Evolutionary conservation across 2,797 vertebrate genomes (phyloP).

Genomic region (Tachyglossus aculeatus): DNA sequence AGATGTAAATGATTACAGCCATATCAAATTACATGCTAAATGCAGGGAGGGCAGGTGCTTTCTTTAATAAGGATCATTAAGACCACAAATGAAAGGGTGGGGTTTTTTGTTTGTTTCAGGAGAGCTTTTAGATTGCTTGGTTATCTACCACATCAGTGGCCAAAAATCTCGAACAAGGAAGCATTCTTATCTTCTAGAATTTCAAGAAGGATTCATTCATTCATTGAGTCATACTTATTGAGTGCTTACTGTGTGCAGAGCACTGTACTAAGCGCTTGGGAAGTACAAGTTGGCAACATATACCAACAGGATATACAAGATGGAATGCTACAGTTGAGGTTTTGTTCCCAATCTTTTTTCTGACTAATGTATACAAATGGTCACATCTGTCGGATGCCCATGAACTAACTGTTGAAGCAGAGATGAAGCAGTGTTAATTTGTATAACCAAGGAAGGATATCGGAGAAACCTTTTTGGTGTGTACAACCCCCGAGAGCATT

Average conservation of each 20-base stretch:
- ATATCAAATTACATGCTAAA: no score
- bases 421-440: not conserved
- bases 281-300: no score
- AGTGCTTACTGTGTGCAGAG: no score
- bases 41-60: no score
- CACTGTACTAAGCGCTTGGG: no score
- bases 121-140: not conserved
- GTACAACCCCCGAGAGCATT: not conserved
- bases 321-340: fast-evolving
- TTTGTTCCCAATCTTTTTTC: not conserved
- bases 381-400: not conserved
- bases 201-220: not conserved
- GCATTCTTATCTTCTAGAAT: not conserved
- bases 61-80: no score
- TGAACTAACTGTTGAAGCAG: not conserved
- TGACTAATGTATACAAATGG: not conserved
- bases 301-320: not conserved
- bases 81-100: no score
- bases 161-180: not conserved
- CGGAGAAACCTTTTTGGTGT: not conserved
- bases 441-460: not conserved
- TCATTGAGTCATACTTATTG: no score
- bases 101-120: no score
- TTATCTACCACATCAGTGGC: not conserved
- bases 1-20: no score